phyloP scores from a whole-genome alignment of 2,113 vertebrate species.

The Xyliphius kryptos region DNA sequence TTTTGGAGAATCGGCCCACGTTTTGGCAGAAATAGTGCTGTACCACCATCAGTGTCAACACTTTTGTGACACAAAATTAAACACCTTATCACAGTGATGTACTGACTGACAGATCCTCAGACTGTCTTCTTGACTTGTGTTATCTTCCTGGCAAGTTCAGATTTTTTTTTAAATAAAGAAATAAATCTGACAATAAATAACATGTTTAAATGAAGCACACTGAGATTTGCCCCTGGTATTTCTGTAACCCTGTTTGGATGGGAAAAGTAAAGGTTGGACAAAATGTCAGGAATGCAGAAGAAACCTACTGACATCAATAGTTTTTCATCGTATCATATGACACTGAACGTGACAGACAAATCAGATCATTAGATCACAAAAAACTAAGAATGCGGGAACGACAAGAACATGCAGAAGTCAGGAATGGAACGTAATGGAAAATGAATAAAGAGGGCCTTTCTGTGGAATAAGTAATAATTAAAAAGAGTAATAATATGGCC shows the following conservation, averaged over 20 bases:
- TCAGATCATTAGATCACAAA: conserved; percentile 8
- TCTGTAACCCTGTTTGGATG: conserved; percentile 24
- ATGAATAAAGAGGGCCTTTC: neutral
- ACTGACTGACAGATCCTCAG: conserved; percentile 12
- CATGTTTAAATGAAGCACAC: conserved; percentile 10
- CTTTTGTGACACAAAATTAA: neutral
- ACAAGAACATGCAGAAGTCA: neutral
- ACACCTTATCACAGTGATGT: conserved; percentile 18
- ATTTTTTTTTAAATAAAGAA: too few species aligned
- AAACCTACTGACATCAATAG: conserved; percentile 38
- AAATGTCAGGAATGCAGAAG: conserved; percentile 32
- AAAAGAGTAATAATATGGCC: neutral
- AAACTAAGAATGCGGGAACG: conserved; percentile 1
- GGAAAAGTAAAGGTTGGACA: conserved; percentile 9
- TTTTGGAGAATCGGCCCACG: conserved; percentile 10
- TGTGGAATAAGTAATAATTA: neutral
- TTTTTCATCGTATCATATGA: conserved; percentile 28
- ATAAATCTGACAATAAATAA: neutral
- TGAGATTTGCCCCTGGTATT: neutral
- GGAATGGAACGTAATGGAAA: neutral
- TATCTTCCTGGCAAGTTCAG: neutral
- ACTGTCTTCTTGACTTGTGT: neutral
- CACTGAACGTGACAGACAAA: conserved; percentile 1
- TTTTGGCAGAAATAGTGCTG: conserved; percentile 4
- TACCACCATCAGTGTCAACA: conserved; percentile 8